Percentiles rank a stretch among this genome's conserved stretches.
These are phyloP conservation scores for Agrochola macilenta DNA, from an alignment of 2,888 invertebrate genomes.

Conservation along the genomic window DNA sequence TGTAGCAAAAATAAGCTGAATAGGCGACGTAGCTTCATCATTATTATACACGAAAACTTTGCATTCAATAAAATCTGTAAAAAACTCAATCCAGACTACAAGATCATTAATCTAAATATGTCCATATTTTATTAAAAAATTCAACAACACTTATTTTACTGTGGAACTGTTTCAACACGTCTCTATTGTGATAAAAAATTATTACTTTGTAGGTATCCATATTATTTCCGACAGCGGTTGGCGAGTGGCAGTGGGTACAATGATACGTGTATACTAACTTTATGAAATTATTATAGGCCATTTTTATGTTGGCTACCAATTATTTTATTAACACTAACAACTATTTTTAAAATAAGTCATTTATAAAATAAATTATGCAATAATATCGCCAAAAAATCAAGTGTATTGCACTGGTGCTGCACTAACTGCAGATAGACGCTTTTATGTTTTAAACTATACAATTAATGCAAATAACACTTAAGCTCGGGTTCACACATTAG, in stretches of 20 bases:
- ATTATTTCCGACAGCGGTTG: slow-evolving; percentile 85
- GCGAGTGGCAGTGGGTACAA: slow-evolving; percentile 88
- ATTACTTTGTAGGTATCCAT: slow-evolving; percentile 68
- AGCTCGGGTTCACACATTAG: slow-evolving; percentile 57
- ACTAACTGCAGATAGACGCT: slow-evolving; percentile 79
- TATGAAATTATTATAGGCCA: slow-evolving; percentile 83
- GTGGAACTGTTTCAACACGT: slow-evolving; percentile 89
- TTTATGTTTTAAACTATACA: slow-evolving; percentile 75
- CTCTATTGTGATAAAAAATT: slow-evolving; percentile 87
- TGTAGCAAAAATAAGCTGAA: slow-evolving; percentile 88
- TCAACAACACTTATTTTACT: slow-evolving; percentile 90
- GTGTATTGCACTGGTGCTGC: slow-evolving; percentile 88
- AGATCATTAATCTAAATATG: slow-evolving; percentile 90
- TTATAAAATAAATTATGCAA: slow-evolving; percentile 82
- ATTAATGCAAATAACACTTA: slow-evolving; percentile 71
- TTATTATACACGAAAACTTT: slow-evolving; percentile 74
- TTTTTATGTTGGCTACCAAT: slow-evolving; percentile 89
- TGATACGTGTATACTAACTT: slow-evolving; percentile 73
- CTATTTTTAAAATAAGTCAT: slow-evolving; percentile 73
- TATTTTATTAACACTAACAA: slow-evolving; percentile 81
- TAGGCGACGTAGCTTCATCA: slow-evolving; percentile 79
- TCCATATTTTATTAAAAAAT: slow-evolving; percentile 89
- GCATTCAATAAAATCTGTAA: slow-evolving; percentile 88
- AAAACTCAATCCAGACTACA: slow-evolving; percentile 90
- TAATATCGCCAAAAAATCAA: slow-evolving; percentile 79